Base-by-base conservation (phyloP, 2,888 invertebrate species). In the Trimorus sp. region DNA sequence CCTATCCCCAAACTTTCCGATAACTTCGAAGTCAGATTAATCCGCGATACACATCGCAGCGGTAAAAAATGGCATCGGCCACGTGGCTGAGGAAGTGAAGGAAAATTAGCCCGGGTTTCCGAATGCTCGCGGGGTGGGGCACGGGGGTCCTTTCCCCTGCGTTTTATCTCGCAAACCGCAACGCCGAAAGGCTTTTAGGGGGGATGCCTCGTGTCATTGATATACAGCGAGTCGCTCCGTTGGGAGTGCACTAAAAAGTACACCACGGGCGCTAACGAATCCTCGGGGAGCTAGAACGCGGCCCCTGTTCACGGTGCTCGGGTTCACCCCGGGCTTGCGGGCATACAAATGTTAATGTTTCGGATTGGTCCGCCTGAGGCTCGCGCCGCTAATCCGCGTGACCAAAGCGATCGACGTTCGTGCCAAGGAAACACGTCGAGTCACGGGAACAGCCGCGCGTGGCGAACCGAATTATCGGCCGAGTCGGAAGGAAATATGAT, bases 201-300 rank as follows among this genome's bases (percentile, higher is more conserved):
- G 85, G 75, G 56, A 65, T 66, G 66, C 42, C 36, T 83, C 77
- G 85, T 88, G 87, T 89, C 89, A 89, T 88, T 88, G 89, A 89
- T 88, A 87, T 86, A 88, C 86, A 86, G 86, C 85, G 83, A 73
- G 81, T 82, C 81, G 84, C 83, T 84, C 87, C 86, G 79, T 74
- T 86, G 89, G 87, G 87, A 85, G 80, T 81, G 51, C 71, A 79
- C 87, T 89, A 88, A 89, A 88, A 88, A 88, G 85, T 86, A 86
- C 86, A 86, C 87, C 83, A 85, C 84, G 86, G 85, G 86, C 85
- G 87, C 89, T 89, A 88, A 89, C 89, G 88, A 89, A 89, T 88
- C 89, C 88, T 85, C 69, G 76, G 89, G 89, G 89, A 87, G 79
- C 26, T 26, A 26, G 26, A 26, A 62, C 84, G 49, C 85, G 83